Evolutionary conservation across 2,113 vertebrate species (phyloP), one percentile per base, ranked within the genome.

Genomic region (Mesoclemmys tuberculata): DNA sequence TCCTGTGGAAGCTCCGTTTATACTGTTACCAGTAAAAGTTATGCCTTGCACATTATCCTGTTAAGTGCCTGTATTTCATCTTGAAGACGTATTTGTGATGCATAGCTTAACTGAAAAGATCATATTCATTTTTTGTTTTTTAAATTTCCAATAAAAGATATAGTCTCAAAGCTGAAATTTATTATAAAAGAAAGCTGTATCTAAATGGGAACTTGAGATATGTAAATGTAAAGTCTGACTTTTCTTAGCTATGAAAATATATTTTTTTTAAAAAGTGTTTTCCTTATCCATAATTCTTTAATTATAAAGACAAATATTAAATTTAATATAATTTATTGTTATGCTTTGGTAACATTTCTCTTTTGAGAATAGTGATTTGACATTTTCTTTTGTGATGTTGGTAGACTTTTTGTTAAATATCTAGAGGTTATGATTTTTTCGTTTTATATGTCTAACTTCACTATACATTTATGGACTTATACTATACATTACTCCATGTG

Each of bases 21-120:
- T 95, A 95, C 97, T 96, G 96, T 96, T 97, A 97, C 81, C 91
- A 80, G 96, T 97, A 92, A 96, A 92, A 71, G 80, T 93, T 93
- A 84, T 97, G 94, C 97, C 96, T 98, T 97, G 96, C 92, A 95
- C 97, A 96, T 95, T 94, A 92, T 92, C 93, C 96, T 89, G 94
- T 96, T 71, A 97, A 98, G 98, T 98, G 98, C 98, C 98, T 98
- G 97, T 95, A 84, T 93, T 92, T 95, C 97, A 95, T 95, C 94
- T 92, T 79, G 88, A 88, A 92, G 77, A 97, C 84, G 90, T 94
- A 54, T 96, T 89, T 96, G 94, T 92, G 93, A 96, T 93, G 92
- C 89, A 87, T 91, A 95, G 95, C 91, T 94, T 93, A 94, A 95
- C 87, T 90, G 92, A 93, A 93, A 24, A 90, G 78, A 68, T 87